Evolutionary conservation across 1,140 invertebrate genomes (phyloP).

Genomic region (Harlomillsia oculata): DNA sequence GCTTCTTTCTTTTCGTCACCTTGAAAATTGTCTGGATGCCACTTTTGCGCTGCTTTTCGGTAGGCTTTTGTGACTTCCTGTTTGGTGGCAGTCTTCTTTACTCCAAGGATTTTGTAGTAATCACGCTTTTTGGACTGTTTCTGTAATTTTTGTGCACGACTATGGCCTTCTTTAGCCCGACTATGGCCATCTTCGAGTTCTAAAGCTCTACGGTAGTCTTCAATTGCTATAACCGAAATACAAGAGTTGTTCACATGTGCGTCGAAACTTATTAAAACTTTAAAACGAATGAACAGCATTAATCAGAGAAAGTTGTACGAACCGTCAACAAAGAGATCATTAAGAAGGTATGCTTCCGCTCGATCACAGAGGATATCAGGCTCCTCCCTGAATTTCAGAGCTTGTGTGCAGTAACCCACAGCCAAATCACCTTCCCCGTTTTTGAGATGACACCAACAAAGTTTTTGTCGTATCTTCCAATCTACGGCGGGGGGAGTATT

Average conservation of each 20-base stretch:
- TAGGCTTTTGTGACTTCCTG: conserved; percentile 93
- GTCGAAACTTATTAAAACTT: not conserved
- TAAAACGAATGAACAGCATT: not conserved
- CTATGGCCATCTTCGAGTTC: conserved; percentile 70
- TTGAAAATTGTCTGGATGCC: conserved; percentile 96
- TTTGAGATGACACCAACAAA: conserved; percentile 65
- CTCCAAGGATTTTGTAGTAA: conserved; percentile 95
- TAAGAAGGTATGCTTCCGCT: conserved; percentile 80
- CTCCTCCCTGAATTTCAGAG: conserved; percentile 67
- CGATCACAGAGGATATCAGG: conserved; percentile 74
- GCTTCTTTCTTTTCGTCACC: conserved; percentile 82
- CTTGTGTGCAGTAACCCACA: conserved; percentile 66
- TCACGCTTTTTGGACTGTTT: conserved; percentile 88
- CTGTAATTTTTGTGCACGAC: conserved; percentile 82
- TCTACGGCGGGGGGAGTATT: conserved; percentile 46
- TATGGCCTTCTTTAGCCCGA: conserved; percentile 78
- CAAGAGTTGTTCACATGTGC: not conserved
- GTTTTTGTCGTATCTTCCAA: conserved; percentile 45
- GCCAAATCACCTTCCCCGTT: conserved; percentile 51
- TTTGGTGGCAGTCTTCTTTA: conserved; percentile 76
- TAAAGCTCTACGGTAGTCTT: conserved; percentile 73
- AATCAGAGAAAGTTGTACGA: conserved; percentile 33
- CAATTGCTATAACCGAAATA: conserved; percentile 58
- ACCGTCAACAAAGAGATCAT: conserved; percentile 90
- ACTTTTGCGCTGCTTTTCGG: conserved; percentile 91